Evolutionary conservation across 1,140 invertebrate species (phyloP), one percentile per base, ranked within the genome.

Genomic region (Holotrichia oblita): DNA sequence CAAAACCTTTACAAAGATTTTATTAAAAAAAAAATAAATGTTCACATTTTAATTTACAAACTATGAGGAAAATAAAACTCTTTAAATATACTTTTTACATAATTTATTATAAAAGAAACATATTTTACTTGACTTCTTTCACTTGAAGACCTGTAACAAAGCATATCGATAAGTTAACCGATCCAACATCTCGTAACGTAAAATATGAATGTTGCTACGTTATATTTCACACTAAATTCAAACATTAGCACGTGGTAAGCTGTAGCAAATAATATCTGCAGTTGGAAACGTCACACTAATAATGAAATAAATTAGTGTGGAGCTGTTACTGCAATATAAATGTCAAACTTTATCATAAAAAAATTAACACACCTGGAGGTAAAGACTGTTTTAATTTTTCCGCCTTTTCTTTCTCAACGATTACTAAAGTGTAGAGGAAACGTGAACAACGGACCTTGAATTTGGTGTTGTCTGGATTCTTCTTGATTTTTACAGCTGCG

Each of bases 321-420:
- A 73, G 72, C 72, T 73, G 72, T 40, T 40, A 73, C 72, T 73
- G 72, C 40, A 40, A 40, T 4, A 20, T 69, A 42, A 24, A 73
- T 73, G n/a, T n/a, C n/a, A n/a, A n/a, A n/a, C n/a, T n/a, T n/a
- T 73, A 73, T n/a, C 7, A 24, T 27, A 24, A 64, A 64, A 64
- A 6, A 20, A n/a, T 20, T 3, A 64, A 20, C 10, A 20, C 22
- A 64, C 61, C 93, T 90, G 94, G 94, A 42, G 94, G 94, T 80
- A 95, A 87, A 27, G 94, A 95, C 83, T 95, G 94, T 84, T 99
- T 99, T 27, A 99, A 90, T 90, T 99, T 99, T 83, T 99, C 98
- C 55, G 98, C 98, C 92, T 99, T 99, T 88, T 99, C 98, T 86
- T 97, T 97, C 87, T 99, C 98, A 24, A 94, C 94, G 83, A 99